phyloP scores from a whole-genome alignment of 1,140 invertebrate genomes.

The Drosophila tristis region DNA sequence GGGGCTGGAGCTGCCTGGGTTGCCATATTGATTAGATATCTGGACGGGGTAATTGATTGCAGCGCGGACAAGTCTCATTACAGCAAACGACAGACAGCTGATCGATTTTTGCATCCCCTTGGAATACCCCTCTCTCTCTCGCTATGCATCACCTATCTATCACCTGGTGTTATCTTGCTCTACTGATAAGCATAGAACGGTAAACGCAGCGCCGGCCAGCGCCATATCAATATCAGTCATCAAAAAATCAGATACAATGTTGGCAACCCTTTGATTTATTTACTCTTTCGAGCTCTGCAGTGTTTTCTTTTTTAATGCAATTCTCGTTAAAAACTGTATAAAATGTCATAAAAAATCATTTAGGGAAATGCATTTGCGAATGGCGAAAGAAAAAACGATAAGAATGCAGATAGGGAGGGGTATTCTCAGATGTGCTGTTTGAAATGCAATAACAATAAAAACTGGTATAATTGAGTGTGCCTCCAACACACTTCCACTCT shows the following conservation, averaged over 20 bases:
- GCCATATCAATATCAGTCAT: slow-evolving; percentile 40
- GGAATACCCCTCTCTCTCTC: background rate
- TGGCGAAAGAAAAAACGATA: slow-evolving; percentile 47
- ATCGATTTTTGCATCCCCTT: slow-evolving; percentile 73
- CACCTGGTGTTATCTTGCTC: slow-evolving; percentile 22
- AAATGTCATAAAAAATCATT: slow-evolving; percentile 48
- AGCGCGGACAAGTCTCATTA: slow-evolving; percentile 63
- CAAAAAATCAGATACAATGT: slow-evolving; percentile 31
- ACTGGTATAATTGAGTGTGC: slow-evolving; percentile 63
- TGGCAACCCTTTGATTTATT: slow-evolving; percentile 33
- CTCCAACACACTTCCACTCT: slow-evolving; percentile 24
- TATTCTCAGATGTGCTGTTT: slow-evolving; percentile 4
- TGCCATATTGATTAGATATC: slow-evolving; percentile 73
- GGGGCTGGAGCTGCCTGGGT: slow-evolving; percentile 1
- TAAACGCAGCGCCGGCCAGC: slow-evolving; percentile 30
- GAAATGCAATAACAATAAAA: slow-evolving; percentile 71
- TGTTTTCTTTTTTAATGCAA: background rate
- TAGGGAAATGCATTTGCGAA: slow-evolving; percentile 33
- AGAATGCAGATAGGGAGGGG: slow-evolving; percentile 28
- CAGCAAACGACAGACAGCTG: slow-evolving; percentile 69
- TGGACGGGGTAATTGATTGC: slow-evolving; percentile 69
- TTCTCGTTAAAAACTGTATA: slow-evolving; percentile 43
- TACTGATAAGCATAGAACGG: slow-evolving; percentile 31
- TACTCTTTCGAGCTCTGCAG: slow-evolving; percentile 9
- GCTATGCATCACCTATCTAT: background rate